These are phyloP conservation scores for Marcusenius ussheri DNA, from an alignment of 2,113 vertebrate genomes.

Conservation along the genomic window DNA sequence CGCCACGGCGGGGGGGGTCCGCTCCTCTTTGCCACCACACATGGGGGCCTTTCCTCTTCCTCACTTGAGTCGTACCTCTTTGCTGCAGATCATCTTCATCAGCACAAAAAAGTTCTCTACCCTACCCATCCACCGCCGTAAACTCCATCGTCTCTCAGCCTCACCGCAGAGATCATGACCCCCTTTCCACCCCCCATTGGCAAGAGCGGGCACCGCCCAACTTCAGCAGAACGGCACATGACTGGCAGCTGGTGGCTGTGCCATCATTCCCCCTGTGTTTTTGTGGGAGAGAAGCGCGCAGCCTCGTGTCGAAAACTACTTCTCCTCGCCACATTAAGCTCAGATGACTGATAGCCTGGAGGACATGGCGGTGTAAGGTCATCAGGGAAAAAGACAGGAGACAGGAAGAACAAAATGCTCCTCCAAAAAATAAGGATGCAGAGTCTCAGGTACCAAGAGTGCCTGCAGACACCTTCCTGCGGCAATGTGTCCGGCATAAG, in stretches of 20 bases:
- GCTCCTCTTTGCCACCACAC: neutral
- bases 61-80: neutral
- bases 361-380: neutral
- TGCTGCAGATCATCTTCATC: neutral
- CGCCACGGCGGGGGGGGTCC: neutral
- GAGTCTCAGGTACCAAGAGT: neutral
- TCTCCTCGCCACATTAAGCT: neutral
- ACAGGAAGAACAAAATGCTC: neutral
- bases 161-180: neutral
- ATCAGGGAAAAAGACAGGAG: neutral
- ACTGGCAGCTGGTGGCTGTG: neutral
- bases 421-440: neutral
- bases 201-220: neutral
- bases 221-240: neutral
- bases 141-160: neutral
- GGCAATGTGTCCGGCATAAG: neutral
- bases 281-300: neutral
- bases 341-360: neutral
- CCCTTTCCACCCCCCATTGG: neutral
- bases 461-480: neutral
- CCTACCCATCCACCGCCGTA: neutral
- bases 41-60: neutral
- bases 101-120: neutral
- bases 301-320: neutral
- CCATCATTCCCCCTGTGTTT: neutral